Conservation (phyloP, 2,888 invertebrate genomes). For the Drosophila kambysellisi region DNA sequence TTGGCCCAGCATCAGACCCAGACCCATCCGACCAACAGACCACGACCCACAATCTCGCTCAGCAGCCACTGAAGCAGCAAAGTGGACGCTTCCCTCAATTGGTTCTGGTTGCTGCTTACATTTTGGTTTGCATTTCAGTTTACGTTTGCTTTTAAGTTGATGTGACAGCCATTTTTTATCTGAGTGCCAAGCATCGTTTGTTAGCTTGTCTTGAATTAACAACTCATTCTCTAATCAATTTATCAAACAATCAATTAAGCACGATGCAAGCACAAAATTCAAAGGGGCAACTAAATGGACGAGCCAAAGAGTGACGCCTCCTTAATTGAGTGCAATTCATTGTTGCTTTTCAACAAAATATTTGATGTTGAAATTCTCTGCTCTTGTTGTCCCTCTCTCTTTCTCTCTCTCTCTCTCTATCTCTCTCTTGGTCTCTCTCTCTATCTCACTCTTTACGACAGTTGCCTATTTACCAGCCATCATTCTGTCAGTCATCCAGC, state of each 20-base stretch:
- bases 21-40: constrained; percentile 35
- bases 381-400: not conserved
- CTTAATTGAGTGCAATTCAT: not conserved
- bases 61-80: constrained; percentile 55
- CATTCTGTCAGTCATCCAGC: not conserved
- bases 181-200: constrained; percentile 19
- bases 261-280: constrained; percentile 15
- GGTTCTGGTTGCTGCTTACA: constrained; percentile 8
- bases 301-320: not conserved
- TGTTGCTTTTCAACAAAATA: not conserved
- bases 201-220: constrained; percentile 51
- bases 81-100: constrained; percentile 37
- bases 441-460: not conserved
- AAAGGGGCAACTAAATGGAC: not conserved
- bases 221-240: constrained; percentile 62
- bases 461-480: not conserved
- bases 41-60: constrained; percentile 51
- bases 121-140: constrained; percentile 32
- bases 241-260: constrained; percentile 64
- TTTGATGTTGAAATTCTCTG: not conserved
- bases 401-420: not conserved
- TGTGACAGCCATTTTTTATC: constrained; percentile 56
- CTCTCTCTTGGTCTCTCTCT: not conserved
- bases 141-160: constrained; percentile 10
- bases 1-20: constrained; percentile 53